phyloP scores from a whole-genome alignment of 1,140 invertebrate species.

The Reticulitermes speratus region DNA sequence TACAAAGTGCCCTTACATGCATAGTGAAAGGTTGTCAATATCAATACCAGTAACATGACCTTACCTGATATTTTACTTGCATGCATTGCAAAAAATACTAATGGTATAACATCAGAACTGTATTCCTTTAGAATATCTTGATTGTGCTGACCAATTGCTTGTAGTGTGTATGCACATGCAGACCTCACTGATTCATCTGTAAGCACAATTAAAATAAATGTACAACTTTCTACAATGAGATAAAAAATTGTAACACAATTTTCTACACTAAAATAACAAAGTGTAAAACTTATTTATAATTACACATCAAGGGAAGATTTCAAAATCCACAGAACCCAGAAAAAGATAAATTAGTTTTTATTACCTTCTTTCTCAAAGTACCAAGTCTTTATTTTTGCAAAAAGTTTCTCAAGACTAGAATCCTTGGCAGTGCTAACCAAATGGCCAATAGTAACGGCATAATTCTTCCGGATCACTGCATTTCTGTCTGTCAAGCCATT shows the following conservation, averaged over 20 bases:
- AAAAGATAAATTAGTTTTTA: background rate
- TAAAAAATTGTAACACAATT: too few relatives aligned
- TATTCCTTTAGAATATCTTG: constrained; percentile 80
- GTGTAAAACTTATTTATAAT: too few relatives aligned
- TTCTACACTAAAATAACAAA: too few relatives aligned
- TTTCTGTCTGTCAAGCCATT: constrained; percentile 83
- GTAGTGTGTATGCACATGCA: constrained; percentile 74
- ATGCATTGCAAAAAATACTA: constrained; percentile 89
- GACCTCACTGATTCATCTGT: constrained; percentile 68
- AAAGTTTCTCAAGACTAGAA: constrained; percentile 81
- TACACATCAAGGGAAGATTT: too few relatives aligned
- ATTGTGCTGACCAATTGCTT: constrained; percentile 79
- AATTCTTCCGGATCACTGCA: constrained; percentile 75
- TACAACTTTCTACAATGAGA: background rate
- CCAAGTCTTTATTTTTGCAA: constrained; percentile 74
- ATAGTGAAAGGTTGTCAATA: too few relatives aligned
- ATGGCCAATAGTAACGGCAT: constrained; percentile 79
- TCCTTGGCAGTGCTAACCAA: constrained; percentile 84
- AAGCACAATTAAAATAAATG: constrained; percentile 36
- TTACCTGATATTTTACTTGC: constrained; percentile 64
- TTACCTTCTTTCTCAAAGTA: constrained; percentile 66
- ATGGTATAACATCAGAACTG: constrained; percentile 72
- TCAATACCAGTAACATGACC: background rate
- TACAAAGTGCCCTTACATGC: too few relatives aligned
- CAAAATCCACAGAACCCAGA: too few relatives aligned